Evolutionary conservation across 1,140 invertebrate species (phyloP).

Genomic region (Mylabris phalerata): DNA sequence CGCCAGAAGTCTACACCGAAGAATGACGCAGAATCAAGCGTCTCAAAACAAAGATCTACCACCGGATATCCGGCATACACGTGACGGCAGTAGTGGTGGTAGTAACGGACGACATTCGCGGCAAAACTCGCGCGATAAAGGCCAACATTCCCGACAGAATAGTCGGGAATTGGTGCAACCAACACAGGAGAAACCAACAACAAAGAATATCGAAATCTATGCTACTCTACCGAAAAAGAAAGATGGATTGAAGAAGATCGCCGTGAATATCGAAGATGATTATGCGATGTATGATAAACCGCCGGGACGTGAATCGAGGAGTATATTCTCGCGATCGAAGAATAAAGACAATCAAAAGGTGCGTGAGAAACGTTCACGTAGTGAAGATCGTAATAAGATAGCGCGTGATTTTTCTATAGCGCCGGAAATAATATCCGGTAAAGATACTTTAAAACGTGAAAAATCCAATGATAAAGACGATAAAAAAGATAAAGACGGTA

Average conservation of each 20-base stretch:
- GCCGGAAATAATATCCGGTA: conserved; percentile 48
- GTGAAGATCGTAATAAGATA: conserved; percentile 72
- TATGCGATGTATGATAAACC: conserved; percentile 55
- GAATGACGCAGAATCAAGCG: conserved; percentile 59
- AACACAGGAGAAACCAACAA: conserved; percentile 44
- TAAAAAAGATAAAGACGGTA: conserved; percentile 57
- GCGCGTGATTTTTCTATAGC: conserved; percentile 60
- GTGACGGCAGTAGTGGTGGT: conserved; percentile 63
- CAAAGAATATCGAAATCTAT: conserved; percentile 81
- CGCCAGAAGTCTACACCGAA: conserved; percentile 73
- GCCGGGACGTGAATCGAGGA: conserved; percentile 56
- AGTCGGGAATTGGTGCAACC: conserved; percentile 53
- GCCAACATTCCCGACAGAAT: conserved; percentile 56
- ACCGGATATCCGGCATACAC: conserved; percentile 66
- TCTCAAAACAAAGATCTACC: conserved; percentile 48
- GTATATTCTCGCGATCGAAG: conserved; percentile 58
- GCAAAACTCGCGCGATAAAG: conserved; percentile 60
- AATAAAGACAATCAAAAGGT: conserved; percentile 61
- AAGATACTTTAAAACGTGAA: conserved; percentile 49
- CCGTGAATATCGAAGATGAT: conserved; percentile 58
- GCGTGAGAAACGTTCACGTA: conserved; percentile 68
- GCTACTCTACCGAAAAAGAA: conserved; percentile 87
- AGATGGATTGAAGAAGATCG: conserved; percentile 56
- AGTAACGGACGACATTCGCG: conserved; percentile 49
- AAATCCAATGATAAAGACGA: conserved; percentile 57